Base-by-base conservation (phyloP, 2,113 vertebrate genomes). In the Rhagologus leucostigma region DNA sequence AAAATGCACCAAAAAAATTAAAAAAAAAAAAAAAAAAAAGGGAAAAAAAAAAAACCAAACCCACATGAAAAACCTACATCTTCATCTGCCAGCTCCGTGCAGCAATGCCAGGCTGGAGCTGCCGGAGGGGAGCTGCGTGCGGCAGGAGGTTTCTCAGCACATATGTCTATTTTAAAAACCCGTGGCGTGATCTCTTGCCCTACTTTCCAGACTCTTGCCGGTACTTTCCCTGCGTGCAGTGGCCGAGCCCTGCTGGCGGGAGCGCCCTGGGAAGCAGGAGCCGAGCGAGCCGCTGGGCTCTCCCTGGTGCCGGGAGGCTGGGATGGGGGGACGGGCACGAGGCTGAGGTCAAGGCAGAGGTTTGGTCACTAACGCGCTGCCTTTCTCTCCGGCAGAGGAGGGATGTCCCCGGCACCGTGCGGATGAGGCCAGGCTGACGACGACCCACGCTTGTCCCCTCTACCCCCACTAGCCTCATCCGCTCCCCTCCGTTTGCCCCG, bases 121-220 rank as follows among this genome's bases (percentile, higher is more conserved):
- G 92, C 78, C 21, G n/a, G 90, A 78, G 87, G 82, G 85, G 70
- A 87, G 69, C 67, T 90, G 95, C 27, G 87, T 86, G 89, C 55
- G 7, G 91, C 63, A 35, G 93, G 92, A 83, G 90, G 86, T 80
- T 90, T 87, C 79, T 77, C 80, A 53, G 91, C 86, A 68, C 83
- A 69, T 92, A 91, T 80, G 91, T 86, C 96, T 92, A 80, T 95
- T 90, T 93, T 92, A 86, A 92, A 92, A 90, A 87, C 88, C 73
- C 75, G 39, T 83, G 89, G 96, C 30, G 89, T 92, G 90, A 94
- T 93, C 86, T 84, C 92, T 92, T 87, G 96, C 96, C 93, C 96
- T 96, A 94, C 95, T 94, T 97, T 91, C 90, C 93, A 86, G 92
- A 93, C 80, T 92, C 91, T 86, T 90, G 93, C 69, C 82, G 15